Base-by-base conservation (phyloP, 2,888 invertebrate species). In the Euplexia lucipara region DNA sequence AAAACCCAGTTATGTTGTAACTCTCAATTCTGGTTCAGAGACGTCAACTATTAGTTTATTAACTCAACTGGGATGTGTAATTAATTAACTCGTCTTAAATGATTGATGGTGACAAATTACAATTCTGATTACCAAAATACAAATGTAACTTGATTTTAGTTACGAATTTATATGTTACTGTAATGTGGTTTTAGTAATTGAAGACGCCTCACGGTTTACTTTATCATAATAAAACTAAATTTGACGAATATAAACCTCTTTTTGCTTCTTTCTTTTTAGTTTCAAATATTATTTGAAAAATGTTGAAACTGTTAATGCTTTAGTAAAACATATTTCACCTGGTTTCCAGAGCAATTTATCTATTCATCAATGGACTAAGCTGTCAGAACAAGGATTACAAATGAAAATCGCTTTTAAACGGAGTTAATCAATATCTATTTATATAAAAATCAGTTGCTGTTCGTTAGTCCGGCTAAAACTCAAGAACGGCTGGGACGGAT, bases 31-130 rank as follows among this genome's bases (percentile, higher is more conserved):
- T 42, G 9, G 34, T 56, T 52, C 12, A 39, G 41, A 47, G 32
- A 9, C 51, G 16, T 22, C 30, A 30, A 39, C 42, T 59, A 32
- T 48, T 42, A 42, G 45, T 45, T 20, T 22, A 64, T 70, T 49
- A 73, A 73, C 44, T 73, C 60, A 42, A 64, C 54, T 35, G 61
- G 48, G 66, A 70, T 60, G 47, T 61, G 66, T 77, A 70, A 77
- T 77, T 77, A 70, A 77, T 77, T 77, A 77, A 70, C 45, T 77
- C 54, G 22, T 39, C 51, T 18, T 70, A 73, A 73, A 74, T 77
- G 78, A 77, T 77, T 78, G 70, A 78, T 74, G 74, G 57, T 70
- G 78, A 77, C 59, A 78, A 58, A 74, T 74, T 61, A 74, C 52
- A 18, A 62, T 68, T 47, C 42, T 63, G 54, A 60, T 69, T 69